Evolutionary conservation across 2,797 vertebrate species (phyloP), one percentile per base, ranked within the genome.

Genomic region (Erithacus rubecula): DNA sequence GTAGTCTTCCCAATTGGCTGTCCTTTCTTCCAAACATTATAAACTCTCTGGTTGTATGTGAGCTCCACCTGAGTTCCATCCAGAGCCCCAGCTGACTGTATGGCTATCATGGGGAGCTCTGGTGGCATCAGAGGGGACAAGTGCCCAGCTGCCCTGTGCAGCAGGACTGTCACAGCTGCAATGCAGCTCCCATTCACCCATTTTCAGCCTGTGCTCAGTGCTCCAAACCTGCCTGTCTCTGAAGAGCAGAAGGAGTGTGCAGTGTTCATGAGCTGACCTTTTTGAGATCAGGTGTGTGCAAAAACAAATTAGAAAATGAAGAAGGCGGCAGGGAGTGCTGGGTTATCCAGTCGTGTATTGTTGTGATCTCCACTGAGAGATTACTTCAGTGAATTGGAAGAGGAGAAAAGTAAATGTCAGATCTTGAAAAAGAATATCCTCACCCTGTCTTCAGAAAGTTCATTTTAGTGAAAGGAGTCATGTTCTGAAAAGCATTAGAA

Each of bases 381-480:
- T 88, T 83, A 63, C 39, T 59, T 62, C 59, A 36, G 88, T 49
- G 34, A 81, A 52, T 69, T 90, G 70, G 77, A 90, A 87, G 49
- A 68, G 23, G 63, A 84, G 74, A 92, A 92, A 89, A 85, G 92
- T 82, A 96, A 96, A 93, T 92, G 90, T 90, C 89, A 95, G 78
- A 21, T 62, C 59, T 86, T 68, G 43, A 29, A 63, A 56, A 94
- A 65, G 63, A 93, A 69, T 85, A 67, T 63, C 62, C 46, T 87
- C 5, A 0, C 37, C 26, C n/a, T 74, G 2, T 36, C 68, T 80
- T 84, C 65, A 67, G 81, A 84, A 95, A 87, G 70, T 74, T 95
- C 30, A 60, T 82, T 70, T 77, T 21, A 49, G 56, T 72, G 67
- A 69, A 87, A 80, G 83, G 47, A 92, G 17, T 39, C 12, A 23